Base-by-base conservation (phyloP, 2,888 invertebrate species). In the Drosophila planitibia region DNA sequence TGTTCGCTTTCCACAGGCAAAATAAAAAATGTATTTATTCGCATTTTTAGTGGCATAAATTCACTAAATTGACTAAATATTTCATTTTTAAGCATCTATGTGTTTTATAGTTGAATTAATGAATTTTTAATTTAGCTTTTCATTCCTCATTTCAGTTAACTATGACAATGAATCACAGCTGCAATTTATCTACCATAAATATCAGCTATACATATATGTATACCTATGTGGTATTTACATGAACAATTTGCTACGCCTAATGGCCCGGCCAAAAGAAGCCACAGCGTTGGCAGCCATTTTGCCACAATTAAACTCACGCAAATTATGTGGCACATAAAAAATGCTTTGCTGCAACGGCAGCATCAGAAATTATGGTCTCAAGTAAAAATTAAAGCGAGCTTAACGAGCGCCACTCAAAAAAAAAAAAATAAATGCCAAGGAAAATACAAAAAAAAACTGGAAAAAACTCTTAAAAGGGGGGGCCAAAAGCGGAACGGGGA, bases 351-450 rank as follows among this genome's bases (percentile, higher is more conserved):
- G 47, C 49, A 51, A 57, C 54, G 49, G 62, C 54, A 53, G 65
- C 60, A 79, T 51, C 76, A 70, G 53, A 70, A 86, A 84, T 89
- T 89, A 90, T 89, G 89, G 68, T 83, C 79, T 82, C 81, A 74
- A 83, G 85, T 67, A 76, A 90, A 90, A 85, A 88, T 85, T 85
- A 90, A 90, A 90, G 90, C 89, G 63, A 79, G 87, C 85, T 90
- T 86, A 86, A 86, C 89, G 87, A 86, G 90, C 85, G 30, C 63
- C 65, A 70, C 85, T 80, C 74, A 78, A 70, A 73, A 61, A 63
- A 66, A 63, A 66, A n/a, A 35, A 52, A 52, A 12, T 1, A 51
- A 35, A 28, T 7, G 9, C 1, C 10, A 51, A 35, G 19, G 32
- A 32, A 51, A 76, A 54, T 9, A 10, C 58, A 44, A 58, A 69